Evolutionary conservation across 2,113 vertebrate genomes (phyloP).

Genomic region (Pseudolaguvia tuberculata): DNA sequence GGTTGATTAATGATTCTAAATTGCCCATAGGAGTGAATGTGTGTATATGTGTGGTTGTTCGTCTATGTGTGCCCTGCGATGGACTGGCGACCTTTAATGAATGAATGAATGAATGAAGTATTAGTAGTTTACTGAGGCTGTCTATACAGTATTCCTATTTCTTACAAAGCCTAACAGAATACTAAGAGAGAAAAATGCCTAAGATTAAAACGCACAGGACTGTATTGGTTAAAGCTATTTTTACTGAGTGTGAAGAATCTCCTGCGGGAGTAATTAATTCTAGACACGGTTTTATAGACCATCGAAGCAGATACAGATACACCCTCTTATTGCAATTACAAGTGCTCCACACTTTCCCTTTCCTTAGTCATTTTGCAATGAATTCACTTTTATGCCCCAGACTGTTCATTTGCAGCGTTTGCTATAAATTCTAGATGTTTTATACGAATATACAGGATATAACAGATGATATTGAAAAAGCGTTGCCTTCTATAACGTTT

Average conservation of each 20-base stretch:
- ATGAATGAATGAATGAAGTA: too few relatives aligned
- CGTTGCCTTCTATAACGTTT: background rate
- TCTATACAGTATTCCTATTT: background rate
- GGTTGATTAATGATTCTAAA: too few relatives aligned
- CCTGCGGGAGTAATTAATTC: constrained; percentile 42
- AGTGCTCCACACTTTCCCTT: background rate
- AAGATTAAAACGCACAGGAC: background rate
- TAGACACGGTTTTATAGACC: constrained; percentile 29
- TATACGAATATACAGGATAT: background rate
- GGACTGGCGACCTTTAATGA: too few relatives aligned
- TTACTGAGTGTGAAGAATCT: constrained; percentile 11
- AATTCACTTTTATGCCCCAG: background rate
- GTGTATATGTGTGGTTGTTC: too few relatives aligned
- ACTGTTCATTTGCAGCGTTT: background rate
- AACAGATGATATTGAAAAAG: background rate
- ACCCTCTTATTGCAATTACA: background rate
- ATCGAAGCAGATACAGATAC: constrained; percentile 40
- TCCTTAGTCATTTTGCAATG: background rate
- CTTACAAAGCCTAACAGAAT: background rate
- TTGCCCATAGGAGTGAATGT: too few relatives aligned
- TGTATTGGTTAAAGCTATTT: constrained; percentile 8
- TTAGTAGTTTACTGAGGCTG: too few relatives aligned
- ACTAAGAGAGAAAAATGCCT: background rate
- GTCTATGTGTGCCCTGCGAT: too few relatives aligned
- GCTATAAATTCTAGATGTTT: background rate